Evolutionary conservation across 2,797 vertebrate species (phyloP).

Genomic region (Xenopus petersii): DNA sequence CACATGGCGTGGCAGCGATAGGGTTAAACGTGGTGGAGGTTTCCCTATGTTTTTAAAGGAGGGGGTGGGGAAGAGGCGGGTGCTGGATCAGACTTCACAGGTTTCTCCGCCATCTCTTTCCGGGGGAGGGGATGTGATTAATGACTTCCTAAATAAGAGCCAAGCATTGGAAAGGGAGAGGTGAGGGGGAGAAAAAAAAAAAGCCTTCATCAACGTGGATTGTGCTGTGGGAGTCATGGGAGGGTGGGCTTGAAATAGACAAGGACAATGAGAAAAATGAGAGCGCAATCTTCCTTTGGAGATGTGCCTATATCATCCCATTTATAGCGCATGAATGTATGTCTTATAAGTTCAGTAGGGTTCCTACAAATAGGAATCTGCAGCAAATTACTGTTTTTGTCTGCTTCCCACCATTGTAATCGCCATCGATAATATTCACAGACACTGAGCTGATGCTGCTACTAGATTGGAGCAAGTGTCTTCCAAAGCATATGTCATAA

Average conservation of each 20-base stretch:
- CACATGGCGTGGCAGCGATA: background rate
- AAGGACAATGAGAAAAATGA: background rate
- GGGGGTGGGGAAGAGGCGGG: conserved; percentile 51
- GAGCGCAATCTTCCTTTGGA: background rate
- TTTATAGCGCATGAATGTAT: too few species aligned
- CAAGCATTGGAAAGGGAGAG: conserved; percentile 39
- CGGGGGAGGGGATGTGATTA: conserved; percentile 77
- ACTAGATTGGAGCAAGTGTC: too few species aligned
- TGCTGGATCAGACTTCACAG: conserved; percentile 68
- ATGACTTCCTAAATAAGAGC: conserved; percentile 77
- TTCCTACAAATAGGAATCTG: too few species aligned
- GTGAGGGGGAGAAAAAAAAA: conserved; percentile 46
- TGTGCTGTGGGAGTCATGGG: conserved; percentile 50
- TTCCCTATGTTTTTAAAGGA: conserved; percentile 53
- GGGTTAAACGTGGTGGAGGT: conserved; percentile 20
- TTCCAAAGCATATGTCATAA: too few species aligned
- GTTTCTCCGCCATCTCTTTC: conserved; percentile 74
- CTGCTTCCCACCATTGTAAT: too few species aligned
- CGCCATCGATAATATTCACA: too few species aligned
- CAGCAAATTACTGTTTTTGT: too few species aligned
- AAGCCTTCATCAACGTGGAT: conserved; percentile 63
- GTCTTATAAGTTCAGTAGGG: too few species aligned
- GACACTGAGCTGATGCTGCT: too few species aligned
- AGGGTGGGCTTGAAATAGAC: conserved; percentile 20
- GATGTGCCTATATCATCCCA: background rate